Evolutionary conservation across 92 coral and sea anemone genomes (phyloP).

Genomic region (Palythoa caribaeorum): DNA sequence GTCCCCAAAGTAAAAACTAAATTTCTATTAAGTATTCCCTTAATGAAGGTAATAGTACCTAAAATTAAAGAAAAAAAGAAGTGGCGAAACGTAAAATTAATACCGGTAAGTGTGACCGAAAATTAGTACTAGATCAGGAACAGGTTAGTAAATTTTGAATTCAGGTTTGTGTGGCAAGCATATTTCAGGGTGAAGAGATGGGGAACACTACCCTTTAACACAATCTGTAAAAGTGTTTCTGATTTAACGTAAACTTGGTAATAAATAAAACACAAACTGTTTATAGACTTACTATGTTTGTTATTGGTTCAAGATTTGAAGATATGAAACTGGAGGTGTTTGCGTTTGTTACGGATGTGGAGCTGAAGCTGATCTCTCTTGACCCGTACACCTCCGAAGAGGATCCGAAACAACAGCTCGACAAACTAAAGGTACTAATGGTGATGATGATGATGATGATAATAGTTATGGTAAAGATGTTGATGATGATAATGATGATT

Average conservation of each 20-base stretch:
- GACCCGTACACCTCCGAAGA: constrained; percentile 91
- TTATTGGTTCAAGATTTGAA: constrained; percentile 64
- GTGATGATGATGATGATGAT: not conserved
- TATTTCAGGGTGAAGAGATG: no score
- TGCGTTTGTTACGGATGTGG: constrained; percentile 92
- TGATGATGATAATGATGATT: no score
- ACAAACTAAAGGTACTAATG: constrained; percentile 80
- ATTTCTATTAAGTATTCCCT: no score
- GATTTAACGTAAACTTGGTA: not conserved
- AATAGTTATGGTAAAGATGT: not conserved
- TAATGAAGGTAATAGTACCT: no score
- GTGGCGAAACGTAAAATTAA: no score
- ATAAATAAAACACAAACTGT: not conserved
- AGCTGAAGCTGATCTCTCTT: constrained; percentile 84
- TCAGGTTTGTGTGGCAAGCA: no score
- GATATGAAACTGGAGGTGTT: constrained; percentile 80
- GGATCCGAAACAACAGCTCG: constrained; percentile 79
- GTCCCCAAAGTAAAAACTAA: not conserved
- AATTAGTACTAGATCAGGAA: no score
- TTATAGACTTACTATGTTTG: not conserved
- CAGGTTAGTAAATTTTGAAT: no score
- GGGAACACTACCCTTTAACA: no score
- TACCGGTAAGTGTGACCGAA: no score
- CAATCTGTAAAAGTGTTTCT: no score
- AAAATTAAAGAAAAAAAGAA: no score